Base-by-base conservation (phyloP, 2,797 vertebrate species). In the Clamator glandarius region DNA sequence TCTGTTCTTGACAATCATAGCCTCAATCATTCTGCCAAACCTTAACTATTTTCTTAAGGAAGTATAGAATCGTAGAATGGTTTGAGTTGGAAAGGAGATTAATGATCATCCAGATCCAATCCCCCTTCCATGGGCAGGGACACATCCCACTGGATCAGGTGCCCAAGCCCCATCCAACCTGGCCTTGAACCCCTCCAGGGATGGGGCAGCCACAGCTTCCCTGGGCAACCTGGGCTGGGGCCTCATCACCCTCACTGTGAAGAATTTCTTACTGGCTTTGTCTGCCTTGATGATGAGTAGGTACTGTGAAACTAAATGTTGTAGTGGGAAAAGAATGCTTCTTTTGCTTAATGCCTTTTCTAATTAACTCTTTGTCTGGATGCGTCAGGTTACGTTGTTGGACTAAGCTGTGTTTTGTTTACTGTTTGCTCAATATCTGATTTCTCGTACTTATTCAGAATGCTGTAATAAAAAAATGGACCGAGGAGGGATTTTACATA, bases 391-490 rank as follows among this genome's bases (percentile, higher is more conserved):
- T 82, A 28, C 36, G 39, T 7, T 75, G 35, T 33, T 70, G 58
- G 86, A 59, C 13, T 54, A 61, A 77, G 19, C 8, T 80, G 3
- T 69, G 29, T 33, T 77, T 83, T 85, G 8, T 86, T 68, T 75
- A n/a, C 28, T 54, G 2, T 69, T 58, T 91, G 29, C 42, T 68
- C 11, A 31, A 16, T 72, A 68, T 57, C 28, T 85, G 26, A 54
- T 66, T 68, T 4, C 36, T 88, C 18, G 76, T 46, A 13, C 15
- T 46, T 0, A 0, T 66, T 78, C 23, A 12, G 46, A 85, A 6
- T 6, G 35, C 15, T 64, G 33, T 36, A 83, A 21, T 57, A 31
- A 84, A 64, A 64, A 86, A 28, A 25, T 50, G 41, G 29, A 78
- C 10, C n/a, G 20, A 15, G 19, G 23, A 81, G 28, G 29, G 31